Evolutionary conservation across 2,797 vertebrate species (phyloP), one percentile per base, ranked within the genome.

Genomic region (Chelidonichthys spinosus): DNA sequence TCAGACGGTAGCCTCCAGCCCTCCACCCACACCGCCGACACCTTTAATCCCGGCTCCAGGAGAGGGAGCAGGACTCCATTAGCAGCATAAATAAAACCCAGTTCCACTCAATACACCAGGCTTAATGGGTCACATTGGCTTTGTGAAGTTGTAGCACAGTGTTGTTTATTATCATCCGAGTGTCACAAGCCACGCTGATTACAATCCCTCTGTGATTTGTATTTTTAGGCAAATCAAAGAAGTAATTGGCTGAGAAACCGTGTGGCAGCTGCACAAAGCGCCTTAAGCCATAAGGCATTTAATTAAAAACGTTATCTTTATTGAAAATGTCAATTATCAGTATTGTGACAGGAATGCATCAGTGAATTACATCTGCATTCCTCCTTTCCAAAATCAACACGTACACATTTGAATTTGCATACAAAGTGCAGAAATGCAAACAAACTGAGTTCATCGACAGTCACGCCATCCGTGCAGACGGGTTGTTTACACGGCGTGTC

Each of bases 11-110:
- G 76, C 76, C 82, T 72, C 47, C 46, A 33, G 78, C 74, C 66
- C 76, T 50, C 55, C 80, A 69, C 78, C 69, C 64, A 66, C 82
- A 65, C 58, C 58, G 25, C 25, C 25, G 25, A 25, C 25, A 25
- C 25, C 65, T 74, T 80, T 65, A 83, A 59, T 56, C 10, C 39
- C 50, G 44, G 58, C 82, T 82, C 79, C 79, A 63, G 78, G 63
- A 76, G 72, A 64, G 55, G 72, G 70, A 78, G 60, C 63, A 49
- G 59, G 73, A 67, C 78, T 85, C 82, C 90, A 87, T 90, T 87
- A 80, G 81, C 74, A 43, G 18, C 72, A 64, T 43, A 73, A 82
- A 85, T 73, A 78, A 81, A 58, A 46, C 1, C 5, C 46, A 18
- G 40, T 36, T 63, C 55, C 42, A 2, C 76, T 76, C 76, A 68